Conservation (phyloP, 2,888 invertebrate species). For the Scrobipalpa atriplicella region DNA sequence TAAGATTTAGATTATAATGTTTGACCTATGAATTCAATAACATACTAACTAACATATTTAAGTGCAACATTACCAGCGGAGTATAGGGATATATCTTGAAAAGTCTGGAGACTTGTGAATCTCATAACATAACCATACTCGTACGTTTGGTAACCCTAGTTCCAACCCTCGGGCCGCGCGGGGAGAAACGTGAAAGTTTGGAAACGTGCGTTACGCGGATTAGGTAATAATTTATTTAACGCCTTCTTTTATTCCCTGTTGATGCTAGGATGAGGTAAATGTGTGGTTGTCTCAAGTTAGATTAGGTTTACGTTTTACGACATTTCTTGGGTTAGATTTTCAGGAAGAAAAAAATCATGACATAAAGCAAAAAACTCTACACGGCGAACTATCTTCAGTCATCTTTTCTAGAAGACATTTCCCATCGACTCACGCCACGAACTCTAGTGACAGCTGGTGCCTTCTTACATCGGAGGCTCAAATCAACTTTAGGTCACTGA, state of each 20-base stretch:
- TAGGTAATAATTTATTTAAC: conserved; percentile 66
- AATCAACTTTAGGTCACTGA: no score
- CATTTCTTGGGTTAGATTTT: background rate
- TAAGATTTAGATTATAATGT: no score
- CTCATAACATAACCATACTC: background rate
- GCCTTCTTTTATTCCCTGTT: conserved; percentile 42
- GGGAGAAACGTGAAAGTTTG: conserved; percentile 47
- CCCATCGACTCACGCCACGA: no score
- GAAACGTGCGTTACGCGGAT: conserved; percentile 58
- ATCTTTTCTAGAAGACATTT: no score
- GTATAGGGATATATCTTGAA: no score
- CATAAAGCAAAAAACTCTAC: no score
- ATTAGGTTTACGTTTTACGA: conserved; percentile 4
- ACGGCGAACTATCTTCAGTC: no score
- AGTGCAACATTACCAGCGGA: no score
- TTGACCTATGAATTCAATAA: no score
- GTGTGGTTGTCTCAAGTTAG: conserved; percentile 18
- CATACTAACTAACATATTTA: no score
- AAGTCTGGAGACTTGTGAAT: background rate
- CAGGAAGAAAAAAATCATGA: background rate
- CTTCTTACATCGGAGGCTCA: no score
- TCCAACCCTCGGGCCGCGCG: conserved; percentile 13
- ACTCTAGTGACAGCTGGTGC: no score
- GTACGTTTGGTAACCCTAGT: background rate
- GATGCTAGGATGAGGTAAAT: conserved; percentile 24